phyloP scores from a whole-genome alignment of 2,113 vertebrate genomes.

The Catagonus wagneri region DNA sequence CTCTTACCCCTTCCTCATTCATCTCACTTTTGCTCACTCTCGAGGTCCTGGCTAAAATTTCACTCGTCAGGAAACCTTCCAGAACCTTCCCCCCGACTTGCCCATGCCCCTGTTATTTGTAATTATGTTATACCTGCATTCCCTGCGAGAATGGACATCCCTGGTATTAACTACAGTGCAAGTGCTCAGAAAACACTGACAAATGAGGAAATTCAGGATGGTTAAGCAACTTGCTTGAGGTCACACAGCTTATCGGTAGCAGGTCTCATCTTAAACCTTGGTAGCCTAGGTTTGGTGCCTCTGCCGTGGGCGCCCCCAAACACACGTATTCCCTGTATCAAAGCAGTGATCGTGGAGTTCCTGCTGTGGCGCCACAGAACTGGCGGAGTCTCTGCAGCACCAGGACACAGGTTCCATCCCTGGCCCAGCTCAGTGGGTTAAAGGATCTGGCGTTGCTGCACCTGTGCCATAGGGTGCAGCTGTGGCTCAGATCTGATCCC shows the following conservation, averaged over 20 bases:
- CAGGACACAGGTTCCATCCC: too few species aligned
- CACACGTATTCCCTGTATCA: not conserved
- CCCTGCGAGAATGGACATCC: not conserved
- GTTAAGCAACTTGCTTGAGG: constrained; percentile 1
- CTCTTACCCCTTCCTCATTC: not conserved
- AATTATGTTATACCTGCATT: not conserved
- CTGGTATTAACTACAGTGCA: not conserved
- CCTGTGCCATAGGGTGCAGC: too few species aligned
- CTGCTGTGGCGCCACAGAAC: too few species aligned
- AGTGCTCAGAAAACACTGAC: not conserved
- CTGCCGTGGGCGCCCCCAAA: not conserved
- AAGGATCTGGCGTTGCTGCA: too few species aligned
- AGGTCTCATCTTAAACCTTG: not conserved
- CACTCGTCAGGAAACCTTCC: not conserved
- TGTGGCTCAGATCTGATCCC: too few species aligned
- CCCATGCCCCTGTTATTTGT: not conserved
- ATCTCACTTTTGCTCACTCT: not conserved
- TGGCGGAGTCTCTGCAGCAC: too few species aligned
- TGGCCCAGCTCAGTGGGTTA: too few species aligned
- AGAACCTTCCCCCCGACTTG: not conserved
- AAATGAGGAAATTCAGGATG: not conserved
- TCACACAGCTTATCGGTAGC: not conserved
- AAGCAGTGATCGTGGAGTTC: not conserved
- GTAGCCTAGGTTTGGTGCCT: not conserved
- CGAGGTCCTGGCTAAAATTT: not conserved